These are phyloP conservation scores for Tridacna gigas DNA, from an alignment of 2,888 invertebrate genomes.

Conservation along the genomic window DNA sequence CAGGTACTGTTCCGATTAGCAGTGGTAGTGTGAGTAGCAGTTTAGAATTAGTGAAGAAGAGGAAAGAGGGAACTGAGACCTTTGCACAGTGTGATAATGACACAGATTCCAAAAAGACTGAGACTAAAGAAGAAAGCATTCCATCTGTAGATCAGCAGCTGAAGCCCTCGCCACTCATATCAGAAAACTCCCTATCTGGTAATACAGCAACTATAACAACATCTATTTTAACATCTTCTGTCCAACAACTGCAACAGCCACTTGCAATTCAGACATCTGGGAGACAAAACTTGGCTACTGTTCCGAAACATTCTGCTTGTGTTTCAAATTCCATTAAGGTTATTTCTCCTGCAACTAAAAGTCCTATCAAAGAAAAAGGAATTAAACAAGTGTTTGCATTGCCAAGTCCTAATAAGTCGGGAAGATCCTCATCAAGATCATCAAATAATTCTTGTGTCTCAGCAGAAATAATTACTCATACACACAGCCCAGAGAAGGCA, in stretches of 20 bases:
- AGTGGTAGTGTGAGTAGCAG: too few relatives aligned
- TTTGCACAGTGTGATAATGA: neutral
- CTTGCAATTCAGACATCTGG: too few relatives aligned
- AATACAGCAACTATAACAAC: neutral
- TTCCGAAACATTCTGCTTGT: neutral
- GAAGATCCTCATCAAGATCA: constrained; percentile 37
- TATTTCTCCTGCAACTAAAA: neutral
- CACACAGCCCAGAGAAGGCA: constrained; percentile 40
- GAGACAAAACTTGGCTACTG: too few relatives aligned
- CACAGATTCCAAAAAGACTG: neutral
- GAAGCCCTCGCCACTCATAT: neutral
- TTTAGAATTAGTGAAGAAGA: too few relatives aligned
- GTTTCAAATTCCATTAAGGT: neutral
- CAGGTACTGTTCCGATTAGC: too few relatives aligned
- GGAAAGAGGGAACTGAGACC: too few relatives aligned
- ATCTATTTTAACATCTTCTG: neutral
- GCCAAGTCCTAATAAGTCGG: constrained; percentile 37
- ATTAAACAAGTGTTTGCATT: neutral
- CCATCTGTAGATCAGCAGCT: constrained; percentile 1
- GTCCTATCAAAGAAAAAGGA: neutral
- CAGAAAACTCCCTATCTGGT: neutral
- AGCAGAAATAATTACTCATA: constrained; percentile 11
- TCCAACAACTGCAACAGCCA: neutral
- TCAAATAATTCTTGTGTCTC: constrained; percentile 35
- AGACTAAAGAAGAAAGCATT: neutral